Evolutionary conservation across 1,140 invertebrate species (phyloP).

Genomic region (Caenorhabditis latens): DNA sequence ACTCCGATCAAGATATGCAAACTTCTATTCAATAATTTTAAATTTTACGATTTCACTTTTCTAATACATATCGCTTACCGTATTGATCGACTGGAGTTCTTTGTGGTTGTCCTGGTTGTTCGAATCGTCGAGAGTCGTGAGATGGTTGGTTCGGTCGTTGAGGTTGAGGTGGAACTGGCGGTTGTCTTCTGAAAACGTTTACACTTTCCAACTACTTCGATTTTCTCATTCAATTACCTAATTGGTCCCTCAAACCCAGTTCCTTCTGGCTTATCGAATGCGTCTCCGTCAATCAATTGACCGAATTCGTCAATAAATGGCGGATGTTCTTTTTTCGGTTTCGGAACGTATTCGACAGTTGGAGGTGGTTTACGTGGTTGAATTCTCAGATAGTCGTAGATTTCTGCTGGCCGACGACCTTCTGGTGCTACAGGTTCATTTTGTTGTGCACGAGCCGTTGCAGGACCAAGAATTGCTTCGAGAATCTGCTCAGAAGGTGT

Average conservation of each 20-base stretch:
- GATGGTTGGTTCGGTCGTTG: constrained; percentile 12
- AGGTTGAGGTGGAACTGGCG: constrained; percentile 30
- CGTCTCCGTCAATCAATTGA: constrained; percentile 29
- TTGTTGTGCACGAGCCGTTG: constrained; percentile 23
- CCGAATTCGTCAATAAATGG: constrained; percentile 48
- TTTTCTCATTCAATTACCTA: background rate
- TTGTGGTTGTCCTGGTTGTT: constrained; percentile 38
- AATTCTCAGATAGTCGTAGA: constrained; percentile 76
- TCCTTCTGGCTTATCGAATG: constrained; percentile 8
- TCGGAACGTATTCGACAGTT: constrained; percentile 34
- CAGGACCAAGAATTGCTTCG: constrained; percentile 64
- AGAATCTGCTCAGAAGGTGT: constrained; percentile 77
- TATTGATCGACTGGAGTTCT: constrained; percentile 34
- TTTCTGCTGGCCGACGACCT: constrained; percentile 70
- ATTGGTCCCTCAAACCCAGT: constrained; percentile 4
- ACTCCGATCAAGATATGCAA: too few relatives aligned
- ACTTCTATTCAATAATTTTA: too few relatives aligned
- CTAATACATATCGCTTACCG: background rate
- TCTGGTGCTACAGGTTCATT: constrained; percentile 49
- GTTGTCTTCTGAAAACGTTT: constrained; percentile 1
- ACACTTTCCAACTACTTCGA: background rate
- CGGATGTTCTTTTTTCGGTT: constrained; percentile 16
- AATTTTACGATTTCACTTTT: too few relatives aligned
- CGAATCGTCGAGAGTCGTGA: constrained; percentile 1
- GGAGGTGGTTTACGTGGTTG: constrained; percentile 65